phyloP scores from a whole-genome alignment of 2,113 vertebrate genomes.

The Sander lucioperca region DNA sequence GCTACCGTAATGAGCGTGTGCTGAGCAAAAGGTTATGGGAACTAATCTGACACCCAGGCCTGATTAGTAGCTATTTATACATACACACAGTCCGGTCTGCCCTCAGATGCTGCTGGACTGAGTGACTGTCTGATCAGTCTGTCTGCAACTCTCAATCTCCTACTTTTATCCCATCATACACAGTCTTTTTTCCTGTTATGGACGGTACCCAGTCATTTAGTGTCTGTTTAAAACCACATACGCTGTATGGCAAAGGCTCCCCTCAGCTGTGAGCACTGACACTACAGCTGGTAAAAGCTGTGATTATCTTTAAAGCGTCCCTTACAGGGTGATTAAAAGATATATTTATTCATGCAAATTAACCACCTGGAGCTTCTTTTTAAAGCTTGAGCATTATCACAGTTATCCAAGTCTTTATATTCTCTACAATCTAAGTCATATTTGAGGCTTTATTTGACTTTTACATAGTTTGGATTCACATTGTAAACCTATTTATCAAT shows the following conservation, averaged over 20 bases:
- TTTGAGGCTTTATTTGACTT: neutral
- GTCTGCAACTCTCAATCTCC: slow-evolving; percentile 19
- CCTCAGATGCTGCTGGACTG: slow-evolving; percentile 20
- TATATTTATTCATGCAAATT: neutral
- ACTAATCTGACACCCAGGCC: slow-evolving; percentile 78
- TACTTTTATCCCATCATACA: neutral
- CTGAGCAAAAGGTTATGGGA: slow-evolving; percentile 76
- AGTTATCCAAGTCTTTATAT: neutral
- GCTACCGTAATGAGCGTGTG: slow-evolving; percentile 44
- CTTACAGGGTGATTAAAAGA: slow-evolving; percentile 3
- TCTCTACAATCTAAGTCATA: neutral
- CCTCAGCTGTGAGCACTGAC: slow-evolving; percentile 15
- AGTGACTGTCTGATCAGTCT: slow-evolving; percentile 20
- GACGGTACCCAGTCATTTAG: neutral
- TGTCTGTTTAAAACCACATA: slow-evolving; percentile 7
- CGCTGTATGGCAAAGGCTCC: neutral
- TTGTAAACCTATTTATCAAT: neutral
- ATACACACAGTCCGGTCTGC: slow-evolving; percentile 30
- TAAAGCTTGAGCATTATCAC: neutral
- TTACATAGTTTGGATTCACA: neutral
- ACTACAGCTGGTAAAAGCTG: neutral
- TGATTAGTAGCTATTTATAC: slow-evolving; percentile 82
- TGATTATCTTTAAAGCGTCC: slow-evolving; percentile 14
- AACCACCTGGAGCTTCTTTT: slow-evolving; percentile 1
- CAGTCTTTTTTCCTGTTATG: neutral